phyloP scores from a whole-genome alignment of 2,113 vertebrate genomes.

The Poeciliopsis retropinna region DNA sequence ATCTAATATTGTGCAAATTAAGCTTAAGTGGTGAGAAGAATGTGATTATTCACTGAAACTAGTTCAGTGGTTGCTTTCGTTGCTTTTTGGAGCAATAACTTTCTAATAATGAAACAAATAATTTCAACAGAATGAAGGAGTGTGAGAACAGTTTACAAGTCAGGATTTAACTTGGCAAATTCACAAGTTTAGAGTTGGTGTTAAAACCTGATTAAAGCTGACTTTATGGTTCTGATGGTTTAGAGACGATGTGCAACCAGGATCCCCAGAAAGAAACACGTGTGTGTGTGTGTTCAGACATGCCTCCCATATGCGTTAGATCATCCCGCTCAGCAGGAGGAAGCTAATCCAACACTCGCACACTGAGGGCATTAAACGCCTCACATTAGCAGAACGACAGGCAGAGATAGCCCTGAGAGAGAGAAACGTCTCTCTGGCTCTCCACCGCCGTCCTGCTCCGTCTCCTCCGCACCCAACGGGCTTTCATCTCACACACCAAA shows the following conservation, averaged over 20 bases:
- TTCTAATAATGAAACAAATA: constrained; percentile 8
- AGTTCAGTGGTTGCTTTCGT: constrained; percentile 1
- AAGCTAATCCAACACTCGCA: constrained; percentile 51
- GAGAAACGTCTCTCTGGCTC: constrained; percentile 6
- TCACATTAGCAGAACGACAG: constrained; percentile 54
- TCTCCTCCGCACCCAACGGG: background rate
- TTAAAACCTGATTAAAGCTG: background rate
- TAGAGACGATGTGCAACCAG: background rate
- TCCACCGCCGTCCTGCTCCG: background rate
- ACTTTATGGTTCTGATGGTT: background rate
- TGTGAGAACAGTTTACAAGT: background rate
- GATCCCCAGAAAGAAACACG: constrained; percentile 3
- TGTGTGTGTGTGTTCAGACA: constrained; percentile 22
- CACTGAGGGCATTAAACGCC: constrained; percentile 50
- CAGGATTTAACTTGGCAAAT: background rate
- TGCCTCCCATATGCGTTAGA: constrained; percentile 50
- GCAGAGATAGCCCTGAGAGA: constrained; percentile 47
- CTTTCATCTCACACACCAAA: background rate
- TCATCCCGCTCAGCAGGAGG: constrained; percentile 60
- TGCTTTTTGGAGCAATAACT: background rate
- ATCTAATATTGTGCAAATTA: too few species aligned
- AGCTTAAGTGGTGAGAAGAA: too few species aligned
- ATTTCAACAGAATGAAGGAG: background rate
- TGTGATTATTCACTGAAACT: background rate
- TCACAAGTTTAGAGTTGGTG: background rate